These are phyloP conservation scores for Aporophyla nigra DNA, from an alignment of 2,888 invertebrate species.

Conservation along the genomic window DNA sequence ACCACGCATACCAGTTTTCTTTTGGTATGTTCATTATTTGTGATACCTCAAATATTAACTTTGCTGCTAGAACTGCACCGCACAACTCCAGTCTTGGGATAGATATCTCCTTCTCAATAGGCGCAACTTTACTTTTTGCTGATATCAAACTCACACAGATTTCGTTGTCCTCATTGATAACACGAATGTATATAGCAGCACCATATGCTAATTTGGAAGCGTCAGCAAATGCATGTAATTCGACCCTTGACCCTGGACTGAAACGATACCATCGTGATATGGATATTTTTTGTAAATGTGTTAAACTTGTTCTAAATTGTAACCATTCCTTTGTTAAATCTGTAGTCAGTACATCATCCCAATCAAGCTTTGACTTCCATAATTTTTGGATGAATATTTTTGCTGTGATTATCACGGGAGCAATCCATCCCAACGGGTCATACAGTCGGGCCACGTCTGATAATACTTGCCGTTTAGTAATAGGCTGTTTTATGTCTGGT, in stretches of 20 bases:
- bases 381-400: too few species aligned
- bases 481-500: too few species aligned
- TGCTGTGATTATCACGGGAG: too few species aligned
- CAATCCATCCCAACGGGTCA: too few species aligned
- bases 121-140: neutral
- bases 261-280: neutral
- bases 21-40: neutral
- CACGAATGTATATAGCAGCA: neutral
- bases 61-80: neutral
- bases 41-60: neutral
- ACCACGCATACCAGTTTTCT: neutral
- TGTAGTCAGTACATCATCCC: neutral
- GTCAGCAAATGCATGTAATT: neutral
- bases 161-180: neutral
- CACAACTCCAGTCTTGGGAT: neutral
- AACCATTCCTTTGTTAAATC: neutral
- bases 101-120: neutral
- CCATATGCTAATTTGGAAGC: neutral
- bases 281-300: neutral
- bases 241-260: neutral
- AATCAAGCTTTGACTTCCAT: too few species aligned
- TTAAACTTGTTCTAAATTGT: neutral
- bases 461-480: too few species aligned
- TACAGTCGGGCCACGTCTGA: too few species aligned
- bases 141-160: neutral